Percentiles rank a stretch among this genome's conserved stretches.
phyloP scores from a whole-genome alignment of 2,888 invertebrate species.

The Leptura quadrifasciata region DNA sequence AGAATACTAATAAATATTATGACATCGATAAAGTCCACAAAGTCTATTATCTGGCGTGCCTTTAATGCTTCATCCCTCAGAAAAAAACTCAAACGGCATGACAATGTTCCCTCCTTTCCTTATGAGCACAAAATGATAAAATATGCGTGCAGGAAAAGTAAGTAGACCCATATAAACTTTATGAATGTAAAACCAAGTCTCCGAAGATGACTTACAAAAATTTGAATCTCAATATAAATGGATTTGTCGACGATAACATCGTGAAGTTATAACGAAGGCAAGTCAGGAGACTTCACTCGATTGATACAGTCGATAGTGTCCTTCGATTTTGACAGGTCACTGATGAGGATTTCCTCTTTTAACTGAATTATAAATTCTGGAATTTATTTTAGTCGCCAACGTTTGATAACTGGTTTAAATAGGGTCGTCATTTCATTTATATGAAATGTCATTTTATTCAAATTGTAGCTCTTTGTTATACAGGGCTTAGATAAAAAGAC shows the following conservation, averaged over 20 bases:
- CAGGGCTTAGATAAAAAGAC: no score
- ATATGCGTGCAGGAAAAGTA: constrained; percentile 28
- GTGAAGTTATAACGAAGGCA: constrained; percentile 68
- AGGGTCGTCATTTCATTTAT: constrained; percentile 28
- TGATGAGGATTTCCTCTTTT: constrained; percentile 71
- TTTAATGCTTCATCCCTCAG: background rate
- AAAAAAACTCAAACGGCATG: background rate
- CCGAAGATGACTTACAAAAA: constrained; percentile 70
- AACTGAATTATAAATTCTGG: constrained; percentile 68
- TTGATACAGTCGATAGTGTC: constrained; percentile 70
- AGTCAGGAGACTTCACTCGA: constrained; percentile 61
- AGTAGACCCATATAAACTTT: constrained; percentile 37
- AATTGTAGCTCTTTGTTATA: background rate
- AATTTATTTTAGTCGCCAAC: constrained; percentile 61
- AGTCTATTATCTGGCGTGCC: constrained; percentile 32
- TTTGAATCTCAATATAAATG: constrained; percentile 73
- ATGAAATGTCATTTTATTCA: constrained; percentile 7
- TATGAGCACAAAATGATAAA: constrained; percentile 6
- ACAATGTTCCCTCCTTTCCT: constrained; percentile 6
- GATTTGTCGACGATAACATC: constrained; percentile 71
- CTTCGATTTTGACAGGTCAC: constrained; percentile 67
- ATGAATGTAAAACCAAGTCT: constrained; percentile 61
- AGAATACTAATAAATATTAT: constrained; percentile 43
- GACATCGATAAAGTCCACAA: constrained; percentile 39
- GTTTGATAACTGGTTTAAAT: constrained; percentile 28